Base-by-base conservation (phyloP, 2,113 vertebrate genomes). In the Oriolus oriolus region DNA sequence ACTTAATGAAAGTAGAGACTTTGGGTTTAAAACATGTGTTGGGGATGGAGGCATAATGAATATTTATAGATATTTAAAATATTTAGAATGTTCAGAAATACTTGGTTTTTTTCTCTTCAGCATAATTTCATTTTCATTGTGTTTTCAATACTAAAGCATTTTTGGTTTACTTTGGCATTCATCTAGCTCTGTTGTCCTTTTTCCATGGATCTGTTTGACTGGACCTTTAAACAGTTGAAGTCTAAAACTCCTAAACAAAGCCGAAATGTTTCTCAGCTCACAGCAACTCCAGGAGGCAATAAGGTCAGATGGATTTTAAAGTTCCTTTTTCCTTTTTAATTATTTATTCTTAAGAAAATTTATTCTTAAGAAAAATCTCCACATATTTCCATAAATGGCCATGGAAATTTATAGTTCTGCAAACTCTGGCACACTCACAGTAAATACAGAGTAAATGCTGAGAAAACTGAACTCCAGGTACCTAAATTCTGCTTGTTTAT, bases 61-160 rank as follows among this genome's bases (percentile, higher is more conserved):
- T 97, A 97, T 97, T 97, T 97, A 96, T 96, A 87, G 77, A 70
- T 39, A 94, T 87, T 93, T 96, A 75, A 97, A 97, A 96, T 96
- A 96, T 94, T 96, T 96, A 94, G 44, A 75, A 90, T 94, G 83
- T 80, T 93, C 75, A 86, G 84, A 96, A 95, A 93, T 89, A 92
- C 7, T 93, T 45, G 17, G 18, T 45, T 45, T 45, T 45, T 45
- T 53, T 7, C 54, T 87, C 35, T 52, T 93, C 50, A 80, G 27
- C 44, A 84, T 90, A 94, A 95, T 92, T 93, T 89, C 42, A 79
- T 80, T 96, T 97, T 92, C 76, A 84, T 78, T 71, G 52, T 90
- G 68, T 90, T 96, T 93, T 92, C 84, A 79, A 35, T 50, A 50
- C 44, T 52, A 75, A 95, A 94, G 5, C 20, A 54, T 77, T 89